These are phyloP conservation scores for Polylopha cassiicola DNA, from an alignment of 2,888 invertebrate species.

Conservation along the genomic window DNA sequence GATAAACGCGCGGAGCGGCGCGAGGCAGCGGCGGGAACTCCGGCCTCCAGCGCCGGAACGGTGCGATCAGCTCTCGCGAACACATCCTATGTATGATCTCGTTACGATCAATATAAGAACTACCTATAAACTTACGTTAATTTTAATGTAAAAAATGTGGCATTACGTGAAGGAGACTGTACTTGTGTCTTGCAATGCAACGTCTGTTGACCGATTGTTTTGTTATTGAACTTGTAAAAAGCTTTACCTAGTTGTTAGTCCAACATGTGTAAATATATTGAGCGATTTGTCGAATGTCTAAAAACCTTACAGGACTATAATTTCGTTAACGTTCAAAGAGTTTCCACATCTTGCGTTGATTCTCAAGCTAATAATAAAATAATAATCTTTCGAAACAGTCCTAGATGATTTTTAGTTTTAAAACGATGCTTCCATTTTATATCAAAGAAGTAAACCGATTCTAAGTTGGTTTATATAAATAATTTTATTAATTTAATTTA, in stretches of 20 bases:
- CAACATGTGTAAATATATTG: slow-evolving; percentile 61
- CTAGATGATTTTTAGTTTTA: slow-evolving; percentile 66
- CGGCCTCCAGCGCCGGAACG: slow-evolving; percentile 17
- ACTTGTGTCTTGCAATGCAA: slow-evolving; percentile 73
- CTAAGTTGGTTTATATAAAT: slow-evolving; percentile 68
- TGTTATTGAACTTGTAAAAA: slow-evolving; percentile 73
- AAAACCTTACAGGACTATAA: slow-evolving; percentile 23
- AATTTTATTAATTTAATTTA: slow-evolving; percentile 64
- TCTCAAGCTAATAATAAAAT: no score
- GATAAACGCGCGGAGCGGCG: slow-evolving; percentile 36
- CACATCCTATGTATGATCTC: slow-evolving; percentile 75
- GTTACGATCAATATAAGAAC: slow-evolving; percentile 69
- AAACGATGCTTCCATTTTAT: slow-evolving; percentile 77
- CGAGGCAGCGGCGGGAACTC: slow-evolving; percentile 33
- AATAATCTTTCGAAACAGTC: slow-evolving; percentile 35
- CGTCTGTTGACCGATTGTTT: slow-evolving; percentile 49
- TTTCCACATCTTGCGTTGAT: no score
- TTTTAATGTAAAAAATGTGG: slow-evolving; percentile 64
- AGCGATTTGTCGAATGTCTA: slow-evolving; percentile 50
- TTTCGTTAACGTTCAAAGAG: slow-evolving; percentile 18
- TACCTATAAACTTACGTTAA: no score
- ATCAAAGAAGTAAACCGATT: slow-evolving; percentile 74
- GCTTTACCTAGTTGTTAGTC: slow-evolving; percentile 72
- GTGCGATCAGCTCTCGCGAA: slow-evolving; percentile 58
- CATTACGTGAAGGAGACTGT: slow-evolving; percentile 69